Base-by-base conservation (phyloP, 2,113 vertebrate species). In the Rhinoderma darwinii region DNA sequence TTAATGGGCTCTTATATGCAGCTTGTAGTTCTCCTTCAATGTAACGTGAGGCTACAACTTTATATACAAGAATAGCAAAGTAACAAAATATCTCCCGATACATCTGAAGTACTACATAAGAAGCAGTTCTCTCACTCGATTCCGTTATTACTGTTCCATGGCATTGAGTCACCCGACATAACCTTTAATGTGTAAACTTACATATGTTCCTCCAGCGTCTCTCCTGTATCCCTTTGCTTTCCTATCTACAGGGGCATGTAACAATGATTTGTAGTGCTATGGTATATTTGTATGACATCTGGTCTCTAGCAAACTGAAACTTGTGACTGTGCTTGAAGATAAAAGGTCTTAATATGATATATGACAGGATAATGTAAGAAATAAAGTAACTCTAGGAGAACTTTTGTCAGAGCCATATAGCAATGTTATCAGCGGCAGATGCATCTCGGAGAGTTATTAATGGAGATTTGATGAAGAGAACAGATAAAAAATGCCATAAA, bases 311-410 rank as follows among this genome's bases (percentile, higher is more conserved):
- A 72, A 80, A 27, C 47, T n/a, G 37, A 1, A 51, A 22, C 32
- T 59, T 81, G 61, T 81, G 73, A 81, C 77, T 35, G 50, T 25
- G 77, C 17, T 8, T 72, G 66, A 41, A 72, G 85, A 86, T 86
- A 81, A 86, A 82, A 86, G 66, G 63, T 43, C 17, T 79, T 73
- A 54, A 80, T 86, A 80, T 80, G 84, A 86, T 86, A 72, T 86
- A 77, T 86, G 85, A 86, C 85, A 86, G 77, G 77, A 86, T 86
- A 86, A 86, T 86, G 59, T 73, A 81, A 5, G 47, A 81, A 86
- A 86, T 73, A 81, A 86, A 86, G 85, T 86, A 81, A 81, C 35
- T 81, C 47, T 73, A 86, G 66, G 50, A 74, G 85, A 66, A 86
- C 77, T 81, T 81, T 73, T 86, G 85, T 81, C 77, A 86, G 61